Evolutionary conservation across 2,888 invertebrate genomes (phyloP).

Genomic region (Leucoma salicis): DNA sequence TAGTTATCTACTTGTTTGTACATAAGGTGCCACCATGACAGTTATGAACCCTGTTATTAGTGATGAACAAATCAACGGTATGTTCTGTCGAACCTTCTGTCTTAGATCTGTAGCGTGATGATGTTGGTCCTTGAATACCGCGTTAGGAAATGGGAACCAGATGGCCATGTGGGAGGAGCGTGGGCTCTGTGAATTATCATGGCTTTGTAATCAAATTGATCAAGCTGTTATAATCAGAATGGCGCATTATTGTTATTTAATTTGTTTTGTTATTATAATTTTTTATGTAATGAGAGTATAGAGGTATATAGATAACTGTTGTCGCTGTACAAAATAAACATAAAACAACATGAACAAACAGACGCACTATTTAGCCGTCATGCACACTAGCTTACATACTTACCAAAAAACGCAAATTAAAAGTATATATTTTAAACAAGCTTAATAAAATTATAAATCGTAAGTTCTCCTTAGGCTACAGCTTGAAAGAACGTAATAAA

Average conservation of each 20-base stretch:
- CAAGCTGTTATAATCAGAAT: neutral
- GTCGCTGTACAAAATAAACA: conserved; percentile 39
- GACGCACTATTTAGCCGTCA: conserved; percentile 53
- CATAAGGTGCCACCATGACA: conserved; percentile 48
- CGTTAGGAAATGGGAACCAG: conserved; percentile 84
- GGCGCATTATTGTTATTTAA: neutral
- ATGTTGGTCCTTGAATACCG: conserved; percentile 78
- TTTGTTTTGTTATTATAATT: neutral
- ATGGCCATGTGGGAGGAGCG: conserved; percentile 80
- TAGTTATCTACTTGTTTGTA: conserved; percentile 13
- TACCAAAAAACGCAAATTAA: conserved; percentile 50
- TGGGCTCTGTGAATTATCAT: conserved; percentile 75
- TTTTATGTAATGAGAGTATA: neutral
- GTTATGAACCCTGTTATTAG: conserved; percentile 33
- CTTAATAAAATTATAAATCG: conserved; percentile 19
- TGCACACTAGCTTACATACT: conserved; percentile 66
- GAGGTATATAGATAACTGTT: conserved; percentile 22
- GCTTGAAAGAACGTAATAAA: conserved; percentile 38
- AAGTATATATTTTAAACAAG: conserved; percentile 31
- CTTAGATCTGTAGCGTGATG: conserved; percentile 75
- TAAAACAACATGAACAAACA: conserved; percentile 42
- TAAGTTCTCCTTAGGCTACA: conserved; percentile 23
- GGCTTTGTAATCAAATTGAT: conserved; percentile 12
- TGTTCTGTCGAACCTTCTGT: conserved; percentile 69
- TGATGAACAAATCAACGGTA: conserved; percentile 28